A percentile compares a stretch with the other conserved stretches of the same genome.
phyloP scores from a whole-genome alignment of 2,888 invertebrate species.

The Cyrtodaria siliqua region DNA sequence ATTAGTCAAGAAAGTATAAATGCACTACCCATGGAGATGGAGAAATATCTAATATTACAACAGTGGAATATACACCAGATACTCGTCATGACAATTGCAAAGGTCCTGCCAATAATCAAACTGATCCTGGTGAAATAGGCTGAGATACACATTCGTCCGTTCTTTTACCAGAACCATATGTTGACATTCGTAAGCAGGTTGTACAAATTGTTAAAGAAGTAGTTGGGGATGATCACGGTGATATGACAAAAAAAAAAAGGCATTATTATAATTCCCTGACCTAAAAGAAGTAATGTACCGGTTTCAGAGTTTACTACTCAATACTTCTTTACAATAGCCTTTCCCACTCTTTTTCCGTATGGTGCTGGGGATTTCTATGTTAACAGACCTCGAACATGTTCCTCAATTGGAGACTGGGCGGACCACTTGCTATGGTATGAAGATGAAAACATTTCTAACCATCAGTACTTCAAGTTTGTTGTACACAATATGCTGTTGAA shows the following conservation, averaged over 20 bases:
- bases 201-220: conserved; percentile 27
- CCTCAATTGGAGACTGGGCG: conserved; percentile 9
- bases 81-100: conserved; percentile 23
- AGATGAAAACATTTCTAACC: conserved; percentile 53
- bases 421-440: conserved; percentile 53
- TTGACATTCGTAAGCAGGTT: conserved; percentile 23
- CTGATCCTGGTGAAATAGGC: conserved; percentile 16
- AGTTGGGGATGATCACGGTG: conserved; percentile 8
- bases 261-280: no score
- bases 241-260: conserved; percentile 17
- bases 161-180: conserved; percentile 25
- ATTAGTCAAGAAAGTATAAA: conserved; percentile 40
- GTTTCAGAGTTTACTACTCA: conserved; percentile 62
- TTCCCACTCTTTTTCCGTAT: conserved; percentile 60
- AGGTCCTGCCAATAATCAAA: conserved; percentile 47
- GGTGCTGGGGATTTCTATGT: not conserved
- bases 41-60: conserved; percentile 21
- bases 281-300: conserved; percentile 24
- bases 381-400: not conserved
- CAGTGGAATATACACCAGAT: conserved; percentile 19
- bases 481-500: conserved; percentile 62
- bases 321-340: conserved; percentile 62
- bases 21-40: conserved; percentile 44
- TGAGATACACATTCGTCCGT: conserved; percentile 38
- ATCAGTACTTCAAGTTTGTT: conserved; percentile 67